These are phyloP conservation scores for Myotis planiceps DNA, from an alignment of 2,797 vertebrate genomes.

Conservation along the genomic window DNA sequence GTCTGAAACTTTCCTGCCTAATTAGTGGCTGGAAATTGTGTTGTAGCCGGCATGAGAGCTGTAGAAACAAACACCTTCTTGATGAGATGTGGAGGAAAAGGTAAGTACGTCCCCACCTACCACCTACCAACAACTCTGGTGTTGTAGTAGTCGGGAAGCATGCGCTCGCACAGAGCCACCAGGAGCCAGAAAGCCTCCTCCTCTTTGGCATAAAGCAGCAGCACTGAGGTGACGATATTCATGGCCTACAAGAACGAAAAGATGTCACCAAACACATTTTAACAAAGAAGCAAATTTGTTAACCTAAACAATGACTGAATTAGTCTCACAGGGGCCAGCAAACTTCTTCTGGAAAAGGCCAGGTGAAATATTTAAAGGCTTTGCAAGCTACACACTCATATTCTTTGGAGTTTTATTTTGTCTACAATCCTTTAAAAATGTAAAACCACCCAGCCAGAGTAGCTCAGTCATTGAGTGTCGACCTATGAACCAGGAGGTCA, in stretches of 20 bases:
- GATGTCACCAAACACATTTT: not conserved
- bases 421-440: not conserved
- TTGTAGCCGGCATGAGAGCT: rapidly evolving
- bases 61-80: not conserved
- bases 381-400: not conserved
- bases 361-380: not conserved
- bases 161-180: conserved; percentile 96
- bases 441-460: not conserved
- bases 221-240: conserved; percentile 98
- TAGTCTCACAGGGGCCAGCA: not conserved
- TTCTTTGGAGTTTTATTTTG: not conserved
- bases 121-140: conserved; percentile 97
- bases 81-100: not conserved
- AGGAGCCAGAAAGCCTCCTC: conserved; percentile 98
- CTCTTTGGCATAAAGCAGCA: conserved; percentile 97
- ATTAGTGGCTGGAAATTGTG: not conserved
- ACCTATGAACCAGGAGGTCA: too few relatives aligned
- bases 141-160: conserved; percentile 99
- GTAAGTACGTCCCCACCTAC: conserved; percentile 85
- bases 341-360: not conserved
- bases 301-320: not conserved
- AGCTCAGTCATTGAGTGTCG: too few relatives aligned
- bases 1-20: not conserved
- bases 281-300: not conserved
- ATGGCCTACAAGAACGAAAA: conserved; percentile 91